Percentiles rank a stretch among this genome's conserved stretches.
phyloP scores from a whole-genome alignment of 2,888 invertebrate species.

The Nebria salina region DNA sequence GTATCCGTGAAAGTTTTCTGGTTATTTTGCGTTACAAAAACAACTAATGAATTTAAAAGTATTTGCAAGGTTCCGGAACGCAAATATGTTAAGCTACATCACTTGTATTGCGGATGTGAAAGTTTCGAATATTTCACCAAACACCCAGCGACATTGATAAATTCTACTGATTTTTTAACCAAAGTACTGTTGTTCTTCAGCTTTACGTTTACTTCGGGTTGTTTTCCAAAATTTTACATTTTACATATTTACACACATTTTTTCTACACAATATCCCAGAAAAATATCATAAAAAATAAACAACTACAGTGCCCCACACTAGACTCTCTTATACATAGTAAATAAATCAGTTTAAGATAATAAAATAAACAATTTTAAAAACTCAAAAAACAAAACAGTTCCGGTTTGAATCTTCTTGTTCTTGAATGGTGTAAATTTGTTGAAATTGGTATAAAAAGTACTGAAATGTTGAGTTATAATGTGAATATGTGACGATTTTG shows the following conservation, averaged over 20 bases:
- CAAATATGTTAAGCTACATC: not conserved
- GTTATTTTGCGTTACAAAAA: not conserved
- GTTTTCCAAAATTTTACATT: not conserved
- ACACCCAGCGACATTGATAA: conserved; percentile 1
- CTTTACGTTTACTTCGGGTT: not conserved
- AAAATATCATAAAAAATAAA: no score
- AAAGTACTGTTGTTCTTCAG: not conserved
- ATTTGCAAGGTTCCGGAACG: not conserved
- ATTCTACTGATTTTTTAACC: not conserved
- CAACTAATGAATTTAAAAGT: conserved; percentile 1
- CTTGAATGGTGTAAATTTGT: not conserved
- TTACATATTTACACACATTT: no score
- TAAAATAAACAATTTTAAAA: no score
- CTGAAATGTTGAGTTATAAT: not conserved
- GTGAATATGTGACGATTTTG: not conserved
- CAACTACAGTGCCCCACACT: no score
- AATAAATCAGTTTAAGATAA: no score
- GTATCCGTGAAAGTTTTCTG: not conserved
- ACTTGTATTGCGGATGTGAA: not conserved
- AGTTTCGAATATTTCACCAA: not conserved
- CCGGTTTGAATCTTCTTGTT: no score
- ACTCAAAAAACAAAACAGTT: no score
- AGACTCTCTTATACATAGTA: no score
- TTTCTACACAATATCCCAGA: no score
- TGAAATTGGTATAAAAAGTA: not conserved